Conservation (phyloP, 2,113 vertebrate genomes). For the Turdus rufiventris region DNA sequence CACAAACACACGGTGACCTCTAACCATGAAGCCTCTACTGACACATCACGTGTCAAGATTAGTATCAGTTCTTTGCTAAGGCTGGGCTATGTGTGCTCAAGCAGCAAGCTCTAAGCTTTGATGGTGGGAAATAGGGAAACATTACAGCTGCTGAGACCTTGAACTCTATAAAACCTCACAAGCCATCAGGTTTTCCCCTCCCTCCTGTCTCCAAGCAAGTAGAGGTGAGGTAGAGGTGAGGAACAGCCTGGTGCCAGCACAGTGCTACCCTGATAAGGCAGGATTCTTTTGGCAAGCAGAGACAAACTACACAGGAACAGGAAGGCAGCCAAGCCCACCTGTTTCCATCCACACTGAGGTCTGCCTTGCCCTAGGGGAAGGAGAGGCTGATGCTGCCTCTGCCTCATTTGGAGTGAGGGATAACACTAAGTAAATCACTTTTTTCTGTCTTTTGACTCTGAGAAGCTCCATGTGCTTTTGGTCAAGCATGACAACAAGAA, state of each 20-base stretch:
- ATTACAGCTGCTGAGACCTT: neutral
- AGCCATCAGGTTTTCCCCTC: neutral
- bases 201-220: neutral
- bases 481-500: neutral
- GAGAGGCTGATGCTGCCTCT: neutral
- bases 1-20: neutral
- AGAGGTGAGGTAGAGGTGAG: neutral
- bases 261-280: neutral
- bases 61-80: neutral
- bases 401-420: neutral
- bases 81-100: neutral
- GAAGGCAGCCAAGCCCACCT: neutral
- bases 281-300: neutral
- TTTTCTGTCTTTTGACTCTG: neutral
- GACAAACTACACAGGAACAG: neutral
- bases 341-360: neutral
- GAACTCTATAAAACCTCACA: neutral
- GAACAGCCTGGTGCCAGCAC: neutral
- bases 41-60: neutral
- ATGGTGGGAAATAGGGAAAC: neutral
- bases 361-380: neutral
- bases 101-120: neutral
- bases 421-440: neutral
- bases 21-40: neutral
- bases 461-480: neutral